Evolutionary conservation across 2,797 vertebrate genomes (phyloP).

Genomic region (Poecilia gillii): DNA sequence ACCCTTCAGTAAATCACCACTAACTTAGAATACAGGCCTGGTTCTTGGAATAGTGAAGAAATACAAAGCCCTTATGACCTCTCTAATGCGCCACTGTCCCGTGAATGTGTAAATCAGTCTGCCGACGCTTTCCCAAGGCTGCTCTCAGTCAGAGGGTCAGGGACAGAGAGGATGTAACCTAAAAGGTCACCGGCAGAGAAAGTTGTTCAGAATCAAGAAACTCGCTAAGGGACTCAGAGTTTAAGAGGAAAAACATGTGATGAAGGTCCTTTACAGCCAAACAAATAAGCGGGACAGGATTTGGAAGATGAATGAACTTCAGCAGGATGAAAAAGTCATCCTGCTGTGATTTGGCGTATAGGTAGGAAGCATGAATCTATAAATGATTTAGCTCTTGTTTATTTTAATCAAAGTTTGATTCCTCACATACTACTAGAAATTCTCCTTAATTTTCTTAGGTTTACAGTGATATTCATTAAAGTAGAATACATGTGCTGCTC

Average conservation of each 20-base stretch:
- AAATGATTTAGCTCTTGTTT: neutral
- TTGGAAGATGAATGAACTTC: slow-evolving; percentile 40
- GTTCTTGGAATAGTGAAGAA: slow-evolving; percentile 69
- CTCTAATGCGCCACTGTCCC: slow-evolving; percentile 60
- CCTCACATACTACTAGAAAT: neutral
- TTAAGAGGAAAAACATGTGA: slow-evolving; percentile 26
- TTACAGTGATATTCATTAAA: neutral
- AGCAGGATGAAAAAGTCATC: slow-evolving; percentile 27
- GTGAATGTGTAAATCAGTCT: slow-evolving; percentile 80
- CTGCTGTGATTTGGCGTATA: slow-evolving; percentile 39
- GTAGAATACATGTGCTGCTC: too few relatives aligned
- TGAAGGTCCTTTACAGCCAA: slow-evolving; percentile 34
- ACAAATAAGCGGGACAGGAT: slow-evolving; percentile 24
- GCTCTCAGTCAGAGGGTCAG: slow-evolving; percentile 63
- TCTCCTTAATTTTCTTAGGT: neutral
- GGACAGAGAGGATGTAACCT: slow-evolving; percentile 73
- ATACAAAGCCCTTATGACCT: slow-evolving; percentile 66
- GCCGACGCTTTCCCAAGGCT: slow-evolving; percentile 79
- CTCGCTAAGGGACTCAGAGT: slow-evolving; percentile 49
- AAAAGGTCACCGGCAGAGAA: slow-evolving; percentile 58
- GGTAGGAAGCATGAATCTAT: slow-evolving; percentile 2
- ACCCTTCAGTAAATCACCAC: slow-evolving; percentile 73
- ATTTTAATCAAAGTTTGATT: neutral
- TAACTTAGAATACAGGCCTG: slow-evolving; percentile 57
- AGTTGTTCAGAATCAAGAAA: slow-evolving; percentile 48